Percentiles rank a stretch among this genome's conserved stretches.
Conservation (phyloP, 2,888 invertebrate species). For the Camponotus fellah region DNA sequence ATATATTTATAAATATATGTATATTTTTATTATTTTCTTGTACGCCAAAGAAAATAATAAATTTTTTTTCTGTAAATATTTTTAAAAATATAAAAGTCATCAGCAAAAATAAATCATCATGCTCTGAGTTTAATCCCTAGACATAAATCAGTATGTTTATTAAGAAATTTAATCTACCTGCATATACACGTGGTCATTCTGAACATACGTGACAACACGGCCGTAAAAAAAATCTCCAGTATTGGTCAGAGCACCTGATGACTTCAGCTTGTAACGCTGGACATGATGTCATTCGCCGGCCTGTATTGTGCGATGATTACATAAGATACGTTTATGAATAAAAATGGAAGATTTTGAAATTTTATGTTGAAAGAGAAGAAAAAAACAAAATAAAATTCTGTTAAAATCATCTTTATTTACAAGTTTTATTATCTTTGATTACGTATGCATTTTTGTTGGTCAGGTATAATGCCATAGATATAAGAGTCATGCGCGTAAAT, state of each 20-base stretch:
- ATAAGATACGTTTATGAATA: slow-evolving; percentile 68
- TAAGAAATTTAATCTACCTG: slow-evolving; percentile 56
- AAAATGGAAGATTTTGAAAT: background rate
- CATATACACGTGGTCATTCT: slow-evolving; percentile 49
- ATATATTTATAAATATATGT: background rate
- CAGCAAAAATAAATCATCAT: slow-evolving; percentile 14
- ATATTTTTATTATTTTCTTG: background rate
- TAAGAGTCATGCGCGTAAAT: background rate
- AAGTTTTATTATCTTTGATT: slow-evolving; percentile 41
- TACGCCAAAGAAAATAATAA: background rate
- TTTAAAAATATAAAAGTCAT: background rate
- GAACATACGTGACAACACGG: slow-evolving; percentile 60
- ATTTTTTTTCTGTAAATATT: background rate
- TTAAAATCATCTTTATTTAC: background rate
- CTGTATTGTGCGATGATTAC: slow-evolving; percentile 72
- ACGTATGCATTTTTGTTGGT: background rate
- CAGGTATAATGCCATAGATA: background rate
- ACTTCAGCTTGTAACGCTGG: slow-evolving; percentile 68
- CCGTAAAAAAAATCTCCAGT: slow-evolving; percentile 67
- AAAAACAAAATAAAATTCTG: background rate
- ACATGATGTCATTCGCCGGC: slow-evolving; percentile 78
- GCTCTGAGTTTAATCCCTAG: slow-evolving; percentile 48
- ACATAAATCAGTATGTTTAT: slow-evolving; percentile 48
- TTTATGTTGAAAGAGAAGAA: background rate
- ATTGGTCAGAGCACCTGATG: slow-evolving; percentile 71